phyloP scores from a whole-genome alignment of 2,113 vertebrate species.

The Isichthys henryi region DNA sequence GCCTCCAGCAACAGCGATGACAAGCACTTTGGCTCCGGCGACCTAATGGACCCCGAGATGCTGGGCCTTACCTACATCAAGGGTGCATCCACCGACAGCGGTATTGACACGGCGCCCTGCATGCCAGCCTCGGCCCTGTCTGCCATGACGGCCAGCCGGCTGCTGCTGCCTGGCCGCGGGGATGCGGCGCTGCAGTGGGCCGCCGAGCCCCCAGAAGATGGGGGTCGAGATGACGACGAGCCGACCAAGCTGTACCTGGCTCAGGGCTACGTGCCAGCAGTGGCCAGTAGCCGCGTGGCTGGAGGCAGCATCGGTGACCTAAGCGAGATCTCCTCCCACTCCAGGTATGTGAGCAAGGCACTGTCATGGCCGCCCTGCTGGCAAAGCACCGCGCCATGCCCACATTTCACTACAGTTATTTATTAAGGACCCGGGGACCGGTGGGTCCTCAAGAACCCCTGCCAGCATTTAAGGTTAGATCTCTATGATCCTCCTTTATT shows the following conservation, averaged over 20 bases:
- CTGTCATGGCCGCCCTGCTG: too few species aligned
- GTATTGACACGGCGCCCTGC: constrained; percentile 73
- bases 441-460: background rate
- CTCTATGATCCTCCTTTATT: background rate
- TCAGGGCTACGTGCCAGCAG: constrained; percentile 54
- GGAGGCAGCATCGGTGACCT: constrained; percentile 73
- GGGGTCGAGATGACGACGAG: constrained; percentile 46
- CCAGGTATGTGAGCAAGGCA: constrained; percentile 55
- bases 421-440: background rate
- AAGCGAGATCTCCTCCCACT: constrained; percentile 74
- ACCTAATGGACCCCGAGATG: constrained; percentile 72
- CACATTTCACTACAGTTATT: background rate
- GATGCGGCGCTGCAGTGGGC: constrained; percentile 58
- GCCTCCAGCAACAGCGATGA: constrained; percentile 75
- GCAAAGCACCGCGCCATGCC: background rate
- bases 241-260: constrained; percentile 57
- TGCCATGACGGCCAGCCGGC: constrained; percentile 48
- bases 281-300: constrained; percentile 44
- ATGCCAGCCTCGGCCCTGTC: constrained; percentile 55
- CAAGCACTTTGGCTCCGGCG: constrained; percentile 72
- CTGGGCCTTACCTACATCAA: constrained; percentile 74
- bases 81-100: constrained; percentile 76
- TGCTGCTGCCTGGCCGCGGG: constrained; percentile 47
- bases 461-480: background rate
- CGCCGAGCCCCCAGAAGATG: constrained; percentile 41